phyloP scores from a whole-genome alignment of 2,888 invertebrate genomes.

The Erannis defoliaria region DNA sequence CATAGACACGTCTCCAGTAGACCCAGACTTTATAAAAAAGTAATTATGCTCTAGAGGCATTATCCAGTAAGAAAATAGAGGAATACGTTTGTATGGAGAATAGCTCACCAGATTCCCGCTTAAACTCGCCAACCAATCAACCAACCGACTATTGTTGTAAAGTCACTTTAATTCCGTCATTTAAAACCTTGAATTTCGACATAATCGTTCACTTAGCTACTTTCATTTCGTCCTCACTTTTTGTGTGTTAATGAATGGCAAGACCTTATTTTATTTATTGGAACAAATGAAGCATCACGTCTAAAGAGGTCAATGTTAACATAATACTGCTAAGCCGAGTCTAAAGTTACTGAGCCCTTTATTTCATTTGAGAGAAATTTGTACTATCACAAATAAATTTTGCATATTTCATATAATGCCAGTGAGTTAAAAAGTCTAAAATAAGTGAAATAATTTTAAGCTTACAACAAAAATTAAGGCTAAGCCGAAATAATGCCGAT shows the following conservation, averaged over 20 bases:
- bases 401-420: slow-evolving; percentile 38
- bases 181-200: neutral
- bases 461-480: slow-evolving; percentile 67
- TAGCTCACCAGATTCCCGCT: too few relatives aligned
- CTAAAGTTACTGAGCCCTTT: slow-evolving; percentile 56
- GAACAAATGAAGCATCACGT: slow-evolving; percentile 54
- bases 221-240: slow-evolving; percentile 23
- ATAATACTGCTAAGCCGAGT: slow-evolving; percentile 72
- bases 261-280: slow-evolving; percentile 27
- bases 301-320: slow-evolving; percentile 25
- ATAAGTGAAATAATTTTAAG: slow-evolving; percentile 42
- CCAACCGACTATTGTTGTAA: too few relatives aligned
- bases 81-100: neutral
- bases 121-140: neutral
- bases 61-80: too few relatives aligned
- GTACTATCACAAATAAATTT: slow-evolving; percentile 76
- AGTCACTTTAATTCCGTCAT: too few relatives aligned
- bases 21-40: too few relatives aligned
- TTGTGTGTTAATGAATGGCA: slow-evolving; percentile 37
- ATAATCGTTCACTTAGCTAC: slow-evolving; percentile 15
- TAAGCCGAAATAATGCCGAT: slow-evolving; percentile 63
- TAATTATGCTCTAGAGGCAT: too few relatives aligned
- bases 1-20: too few relatives aligned
- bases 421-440: slow-evolving; percentile 40
- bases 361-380: slow-evolving; percentile 60